Conservation (phyloP, 1,140 invertebrate species). For the Mamestra configurata region DNA sequence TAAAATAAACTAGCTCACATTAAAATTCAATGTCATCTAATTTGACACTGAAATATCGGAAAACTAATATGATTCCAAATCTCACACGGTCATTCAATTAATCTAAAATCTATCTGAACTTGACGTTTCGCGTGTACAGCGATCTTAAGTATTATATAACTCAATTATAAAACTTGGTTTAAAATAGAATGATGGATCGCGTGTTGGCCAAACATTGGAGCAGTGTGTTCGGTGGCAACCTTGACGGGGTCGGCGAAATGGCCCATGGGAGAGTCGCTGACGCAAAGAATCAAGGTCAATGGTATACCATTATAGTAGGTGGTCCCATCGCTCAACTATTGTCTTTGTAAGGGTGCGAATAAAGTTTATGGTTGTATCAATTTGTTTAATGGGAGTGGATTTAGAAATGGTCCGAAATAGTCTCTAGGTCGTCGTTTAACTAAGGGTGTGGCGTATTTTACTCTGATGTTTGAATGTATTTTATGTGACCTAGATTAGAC, state of each 20-base stretch:
- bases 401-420: constrained; percentile 9
- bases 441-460: constrained; percentile 14
- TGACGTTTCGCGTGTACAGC: constrained; percentile 30
- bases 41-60: constrained; percentile 12
- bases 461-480: not conserved
- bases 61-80: constrained; percentile 22
- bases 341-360: constrained; percentile 58
- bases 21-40: constrained; percentile 2
- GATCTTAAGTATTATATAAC: constrained; percentile 40
- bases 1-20: not conserved
- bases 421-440: constrained; percentile 9
- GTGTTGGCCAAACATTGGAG: constrained; percentile 42
- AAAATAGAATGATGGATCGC: constrained; percentile 51
- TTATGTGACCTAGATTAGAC: constrained; percentile 2
- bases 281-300: constrained; percentile 72
- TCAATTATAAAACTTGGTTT: not conserved
- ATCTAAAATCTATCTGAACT: constrained; percentile 44
- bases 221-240: constrained; percentile 51
- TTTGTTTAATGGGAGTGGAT: constrained; percentile 53
- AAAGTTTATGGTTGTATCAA: constrained; percentile 52
- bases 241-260: constrained; percentile 68
- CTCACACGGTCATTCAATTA: constrained; percentile 17
- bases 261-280: constrained; percentile 71
- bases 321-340: constrained; percentile 57
- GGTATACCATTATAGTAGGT: constrained; percentile 60